Evolutionary conservation across 92 coral and sea anemone genomes (phyloP).

Genomic region (Zoanthus solanderi): DNA sequence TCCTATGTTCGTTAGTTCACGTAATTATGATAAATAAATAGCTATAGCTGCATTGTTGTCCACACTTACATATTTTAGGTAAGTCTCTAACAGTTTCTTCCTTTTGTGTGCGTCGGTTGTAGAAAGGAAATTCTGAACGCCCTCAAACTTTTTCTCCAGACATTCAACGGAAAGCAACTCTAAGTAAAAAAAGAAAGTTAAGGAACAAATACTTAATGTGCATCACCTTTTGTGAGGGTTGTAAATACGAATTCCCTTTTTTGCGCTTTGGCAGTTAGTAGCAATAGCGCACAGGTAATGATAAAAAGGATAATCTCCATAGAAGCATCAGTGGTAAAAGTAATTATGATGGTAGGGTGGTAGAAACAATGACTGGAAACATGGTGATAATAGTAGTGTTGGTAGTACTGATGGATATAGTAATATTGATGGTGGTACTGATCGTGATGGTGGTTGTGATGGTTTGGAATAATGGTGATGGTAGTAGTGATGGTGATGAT

Average conservation of each 20-base stretch:
- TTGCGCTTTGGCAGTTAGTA: too few relatives aligned
- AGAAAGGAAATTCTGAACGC: background rate
- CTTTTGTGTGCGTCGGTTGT: background rate
- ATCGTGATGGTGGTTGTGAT: too few relatives aligned
- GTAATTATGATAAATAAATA: background rate
- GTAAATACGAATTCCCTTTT: too few relatives aligned
- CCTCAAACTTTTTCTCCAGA: background rate
- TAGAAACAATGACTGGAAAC: too few relatives aligned
- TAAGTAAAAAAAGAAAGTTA: background rate
- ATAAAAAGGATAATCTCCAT: too few relatives aligned
- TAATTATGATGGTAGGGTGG: too few relatives aligned
- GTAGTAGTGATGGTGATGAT: background rate
- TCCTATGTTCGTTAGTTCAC: too few relatives aligned
- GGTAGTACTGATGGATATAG: too few relatives aligned
- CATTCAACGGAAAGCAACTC: background rate
- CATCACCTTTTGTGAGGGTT: background rate
- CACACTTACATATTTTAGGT: background rate
- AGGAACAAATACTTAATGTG: background rate
- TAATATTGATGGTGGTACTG: too few relatives aligned
- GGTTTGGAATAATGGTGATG: background rate
- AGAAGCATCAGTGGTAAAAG: too few relatives aligned
- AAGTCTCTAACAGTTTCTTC: background rate
- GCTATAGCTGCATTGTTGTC: background rate
- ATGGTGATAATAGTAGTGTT: too few relatives aligned
- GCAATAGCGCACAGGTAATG: too few relatives aligned